These are phyloP conservation scores for Xiphophorus hellerii DNA, from an alignment of 2,113 vertebrate species.

Conservation along the genomic window DNA sequence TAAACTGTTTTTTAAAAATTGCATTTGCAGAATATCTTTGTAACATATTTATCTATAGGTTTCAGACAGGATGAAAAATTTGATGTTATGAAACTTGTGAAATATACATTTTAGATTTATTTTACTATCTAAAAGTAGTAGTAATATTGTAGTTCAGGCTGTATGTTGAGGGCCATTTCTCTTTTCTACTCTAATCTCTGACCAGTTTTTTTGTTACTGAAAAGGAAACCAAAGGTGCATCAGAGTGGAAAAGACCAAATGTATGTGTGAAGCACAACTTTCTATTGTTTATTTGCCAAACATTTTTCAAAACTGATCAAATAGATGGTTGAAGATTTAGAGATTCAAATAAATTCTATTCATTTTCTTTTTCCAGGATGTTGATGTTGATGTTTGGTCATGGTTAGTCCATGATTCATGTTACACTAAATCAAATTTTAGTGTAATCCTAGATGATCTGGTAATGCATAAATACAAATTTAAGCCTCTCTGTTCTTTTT, in stretches of 20 bases:
- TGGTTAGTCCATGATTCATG: too few relatives aligned
- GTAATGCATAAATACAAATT: neutral
- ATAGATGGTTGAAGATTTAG: neutral
- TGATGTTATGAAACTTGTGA: neutral
- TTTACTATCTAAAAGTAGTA: neutral
- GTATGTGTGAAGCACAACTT: neutral
- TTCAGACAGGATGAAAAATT: neutral
- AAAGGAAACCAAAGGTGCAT: neutral
- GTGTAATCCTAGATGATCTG: neutral
- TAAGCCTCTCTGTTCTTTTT: neutral
- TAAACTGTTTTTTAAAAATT: neutral
- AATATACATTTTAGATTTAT: neutral
- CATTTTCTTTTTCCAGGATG: neutral
- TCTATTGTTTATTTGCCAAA: neutral
- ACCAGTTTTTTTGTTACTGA: neutral
- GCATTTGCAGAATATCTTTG: neutral
- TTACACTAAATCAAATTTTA: neutral
- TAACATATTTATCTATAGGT: neutral
- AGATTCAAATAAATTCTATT: neutral
- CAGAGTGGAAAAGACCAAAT: neutral
- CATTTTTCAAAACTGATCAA: neutral
- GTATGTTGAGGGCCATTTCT: neutral
- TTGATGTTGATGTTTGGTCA: too few relatives aligned
- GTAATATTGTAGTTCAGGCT: neutral
- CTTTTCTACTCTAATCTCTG: neutral